These are phyloP conservation scores for Falcaria lacertinaria DNA, from an alignment of 2,888 invertebrate species.

Conservation along the genomic window DNA sequence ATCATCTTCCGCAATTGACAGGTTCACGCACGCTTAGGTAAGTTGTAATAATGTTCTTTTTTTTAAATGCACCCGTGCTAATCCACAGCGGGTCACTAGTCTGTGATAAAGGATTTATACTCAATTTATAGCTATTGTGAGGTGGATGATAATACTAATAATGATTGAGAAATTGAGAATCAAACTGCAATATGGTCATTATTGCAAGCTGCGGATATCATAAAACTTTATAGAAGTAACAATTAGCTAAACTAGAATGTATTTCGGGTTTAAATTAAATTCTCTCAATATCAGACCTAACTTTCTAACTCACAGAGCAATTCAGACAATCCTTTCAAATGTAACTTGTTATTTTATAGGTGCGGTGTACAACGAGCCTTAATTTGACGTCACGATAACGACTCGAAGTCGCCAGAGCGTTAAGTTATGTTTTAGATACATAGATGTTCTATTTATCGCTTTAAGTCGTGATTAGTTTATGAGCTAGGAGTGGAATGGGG, in stretches of 20 bases:
- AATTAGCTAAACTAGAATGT: background rate
- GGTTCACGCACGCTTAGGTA: no score
- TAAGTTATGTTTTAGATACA: slow-evolving; percentile 11
- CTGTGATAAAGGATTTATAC: background rate
- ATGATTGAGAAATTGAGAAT: no score
- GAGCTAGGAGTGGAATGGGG: slow-evolving; percentile 48
- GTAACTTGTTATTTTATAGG: background rate
- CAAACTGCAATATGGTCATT: no score
- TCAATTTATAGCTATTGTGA: no score
- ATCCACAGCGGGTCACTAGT: background rate
- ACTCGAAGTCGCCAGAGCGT: slow-evolving; percentile 3
- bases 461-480: slow-evolving; percentile 41
- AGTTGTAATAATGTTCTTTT: slow-evolving; percentile 15
- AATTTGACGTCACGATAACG: background rate
- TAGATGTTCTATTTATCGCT: slow-evolving; percentile 22
- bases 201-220: no score
- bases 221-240: background rate
- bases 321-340: background rate
- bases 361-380: background rate
- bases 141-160: no score
- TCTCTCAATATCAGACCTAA: background rate
- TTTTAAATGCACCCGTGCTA: slow-evolving; percentile 12
- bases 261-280: background rate
- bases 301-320: background rate
- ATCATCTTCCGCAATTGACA: no score